Evolutionary conservation across 2,888 invertebrate species (phyloP), one percentile per base, ranked within the genome.

Genomic region (Clanis bilineata): DNA sequence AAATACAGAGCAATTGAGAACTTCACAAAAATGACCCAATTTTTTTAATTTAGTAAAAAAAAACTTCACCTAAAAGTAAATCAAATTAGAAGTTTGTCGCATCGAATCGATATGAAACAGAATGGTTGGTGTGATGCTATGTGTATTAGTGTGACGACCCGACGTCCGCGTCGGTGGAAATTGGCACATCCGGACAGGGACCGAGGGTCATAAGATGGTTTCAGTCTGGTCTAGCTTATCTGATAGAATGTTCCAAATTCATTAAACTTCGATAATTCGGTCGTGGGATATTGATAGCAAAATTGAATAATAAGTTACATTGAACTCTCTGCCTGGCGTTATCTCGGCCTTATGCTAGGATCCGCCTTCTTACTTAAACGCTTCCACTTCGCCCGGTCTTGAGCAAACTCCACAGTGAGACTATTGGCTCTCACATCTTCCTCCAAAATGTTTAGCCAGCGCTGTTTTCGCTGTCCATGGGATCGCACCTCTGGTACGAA

Each of bases 161-260:
- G 66, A 63, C 70, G 72, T 74, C 68, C 71, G 71, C 70, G 72
- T 74, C 68, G 72, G 71, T 79, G 74, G 78, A 70, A 84, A 86
- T 86, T 86, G 83, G 80, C 80, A 79, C 80, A 77, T 87, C 86
- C 86, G 79, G 79, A 74, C 72, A 76, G 81, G 80, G 76, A 76
- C 72, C 70, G 71, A 67, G 59, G 65, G 67, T 63, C 71, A 70
- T 67, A 69, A 76, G 68, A 75, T 71, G 60, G 64, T 72, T 67
- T 70, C 66, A 69, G 67, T 64, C 63, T 64, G 57, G 60, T 51
- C 69, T 62, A 67, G 58, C 66, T 59, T 56, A 51, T 39, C 39
- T 39, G 60, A 59, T 57, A 61, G 57, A 45, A 58, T 36, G 51
- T 47, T 58, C 57, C 44, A 15, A 59, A 55, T 56, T 23, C 43